Conservation (phyloP, 2,113 vertebrate genomes). For the Notarius quadriscutis region DNA sequence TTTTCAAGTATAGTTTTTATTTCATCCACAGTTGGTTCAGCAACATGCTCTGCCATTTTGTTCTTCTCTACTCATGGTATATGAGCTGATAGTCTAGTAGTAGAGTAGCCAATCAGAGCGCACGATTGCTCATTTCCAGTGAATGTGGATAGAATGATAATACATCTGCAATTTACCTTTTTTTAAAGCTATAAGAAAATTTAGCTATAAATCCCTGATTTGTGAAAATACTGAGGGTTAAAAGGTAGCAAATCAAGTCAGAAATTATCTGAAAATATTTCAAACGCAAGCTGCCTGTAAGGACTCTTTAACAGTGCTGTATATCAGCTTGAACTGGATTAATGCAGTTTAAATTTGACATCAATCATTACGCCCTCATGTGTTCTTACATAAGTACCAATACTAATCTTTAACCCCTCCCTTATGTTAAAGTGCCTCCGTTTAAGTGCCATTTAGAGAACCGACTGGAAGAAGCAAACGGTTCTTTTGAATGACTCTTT, state of each 20-base stretch:
- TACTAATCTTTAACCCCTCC: background rate
- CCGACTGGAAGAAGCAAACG: background rate
- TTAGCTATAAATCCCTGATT: background rate
- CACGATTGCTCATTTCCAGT: no score
- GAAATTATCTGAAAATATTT: background rate
- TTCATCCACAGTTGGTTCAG: no score
- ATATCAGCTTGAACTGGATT: background rate
- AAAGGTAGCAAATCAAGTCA: no score
- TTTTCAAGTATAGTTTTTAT: no score
- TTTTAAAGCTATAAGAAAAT: background rate
- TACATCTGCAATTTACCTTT: no score
- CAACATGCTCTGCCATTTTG: no score
- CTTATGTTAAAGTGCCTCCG: background rate
- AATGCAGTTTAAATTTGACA: conserved; percentile 23
- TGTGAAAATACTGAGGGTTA: no score
- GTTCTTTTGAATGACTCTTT: background rate
- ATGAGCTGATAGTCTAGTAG: no score
- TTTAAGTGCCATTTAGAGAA: background rate
- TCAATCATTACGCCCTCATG: conserved; percentile 4
- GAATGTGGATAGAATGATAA: no score
- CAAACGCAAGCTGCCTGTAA: background rate
- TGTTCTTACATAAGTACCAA: background rate
- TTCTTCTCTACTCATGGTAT: no score
- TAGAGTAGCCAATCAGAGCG: no score
- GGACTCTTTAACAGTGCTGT: background rate